phyloP scores from a whole-genome alignment of 2,113 vertebrate species.

The Leptosomus discolor region DNA sequence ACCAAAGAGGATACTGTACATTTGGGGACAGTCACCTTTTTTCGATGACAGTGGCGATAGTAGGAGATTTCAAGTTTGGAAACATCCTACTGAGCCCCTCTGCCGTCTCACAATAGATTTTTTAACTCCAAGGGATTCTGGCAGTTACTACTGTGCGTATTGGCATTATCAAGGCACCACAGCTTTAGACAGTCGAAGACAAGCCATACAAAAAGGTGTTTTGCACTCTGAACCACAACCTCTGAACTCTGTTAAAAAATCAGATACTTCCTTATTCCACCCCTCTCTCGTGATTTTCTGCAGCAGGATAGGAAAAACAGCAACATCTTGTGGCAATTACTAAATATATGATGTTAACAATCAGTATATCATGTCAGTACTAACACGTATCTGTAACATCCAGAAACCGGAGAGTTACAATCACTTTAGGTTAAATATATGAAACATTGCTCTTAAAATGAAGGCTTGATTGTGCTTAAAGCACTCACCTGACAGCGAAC shows the following conservation, averaged over 20 bases:
- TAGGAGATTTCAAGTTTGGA: accelerated
- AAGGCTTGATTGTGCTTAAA: not conserved
- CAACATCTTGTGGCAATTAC: accelerated
- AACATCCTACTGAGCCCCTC: accelerated
- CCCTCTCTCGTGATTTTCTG: not conserved
- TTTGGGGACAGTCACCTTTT: accelerated
- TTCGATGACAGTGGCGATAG: accelerated
- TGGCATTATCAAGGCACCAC: not conserved
- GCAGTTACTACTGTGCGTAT: not conserved
- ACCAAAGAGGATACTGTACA: accelerated
- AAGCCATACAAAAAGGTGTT: not conserved
- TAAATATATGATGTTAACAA: not conserved
- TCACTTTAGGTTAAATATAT: not conserved
- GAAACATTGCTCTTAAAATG: not conserved
- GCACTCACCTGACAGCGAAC: not conserved
- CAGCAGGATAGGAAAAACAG: not conserved
- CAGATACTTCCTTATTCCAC: not conserved
- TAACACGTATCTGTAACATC: not conserved
- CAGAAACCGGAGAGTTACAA: not conserved
- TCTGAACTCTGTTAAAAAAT: not conserved
- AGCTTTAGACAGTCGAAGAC: not conserved
- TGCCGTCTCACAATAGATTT: accelerated
- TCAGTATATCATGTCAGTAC: not conserved
- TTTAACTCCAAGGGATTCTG: not conserved
- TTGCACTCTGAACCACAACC: not conserved